These are phyloP conservation scores for Pycnomerus fuliginosus DNA, from an alignment of 2,888 invertebrate genomes.

Conservation along the genomic window DNA sequence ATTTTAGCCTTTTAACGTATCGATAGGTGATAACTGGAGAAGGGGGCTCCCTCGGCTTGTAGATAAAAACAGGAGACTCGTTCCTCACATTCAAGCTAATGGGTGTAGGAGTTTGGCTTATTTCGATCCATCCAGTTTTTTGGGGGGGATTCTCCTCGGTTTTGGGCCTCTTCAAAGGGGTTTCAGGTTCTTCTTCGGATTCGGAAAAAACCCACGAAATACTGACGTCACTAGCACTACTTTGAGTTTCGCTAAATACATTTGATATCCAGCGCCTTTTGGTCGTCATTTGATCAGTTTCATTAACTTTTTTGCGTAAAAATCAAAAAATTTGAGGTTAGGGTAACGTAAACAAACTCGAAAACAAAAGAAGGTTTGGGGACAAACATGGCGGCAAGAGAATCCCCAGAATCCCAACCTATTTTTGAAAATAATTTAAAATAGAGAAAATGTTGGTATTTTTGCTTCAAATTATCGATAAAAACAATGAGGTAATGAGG, in stretches of 20 bases:
- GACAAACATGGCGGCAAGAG: no score
- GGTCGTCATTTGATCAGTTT: slow-evolving; percentile 17
- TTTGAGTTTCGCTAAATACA: slow-evolving; percentile 17
- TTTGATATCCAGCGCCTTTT: slow-evolving; percentile 28
- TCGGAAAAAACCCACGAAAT: slow-evolving; percentile 37
- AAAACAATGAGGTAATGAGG: no score
- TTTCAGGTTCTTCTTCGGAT: slow-evolving; percentile 25
- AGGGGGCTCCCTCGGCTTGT: slow-evolving; percentile 7
- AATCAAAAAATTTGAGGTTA: slow-evolving; percentile 2
- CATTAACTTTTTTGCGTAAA: slow-evolving; percentile 2
- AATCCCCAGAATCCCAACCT: no score
- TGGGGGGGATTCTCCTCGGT: slow-evolving; percentile 1
- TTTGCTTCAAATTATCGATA: no score
- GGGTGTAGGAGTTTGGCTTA: slow-evolving; percentile 31
- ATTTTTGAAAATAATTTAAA: no score
- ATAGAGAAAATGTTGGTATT: no score
- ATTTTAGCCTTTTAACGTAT: slow-evolving; percentile 10
- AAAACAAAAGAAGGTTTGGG: no score
- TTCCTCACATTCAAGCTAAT: slow-evolving; percentile 22
- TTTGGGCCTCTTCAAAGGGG: slow-evolving; percentile 3
- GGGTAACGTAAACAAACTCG: no score
- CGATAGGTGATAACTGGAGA: slow-evolving; percentile 33
- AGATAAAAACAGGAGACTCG: slow-evolving; percentile 32
- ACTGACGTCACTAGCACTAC: slow-evolving; percentile 19
- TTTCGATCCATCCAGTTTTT: not conserved